Conservation (phyloP, 2,797 vertebrate genomes). For the Lepilemur ruficaudatus region DNA sequence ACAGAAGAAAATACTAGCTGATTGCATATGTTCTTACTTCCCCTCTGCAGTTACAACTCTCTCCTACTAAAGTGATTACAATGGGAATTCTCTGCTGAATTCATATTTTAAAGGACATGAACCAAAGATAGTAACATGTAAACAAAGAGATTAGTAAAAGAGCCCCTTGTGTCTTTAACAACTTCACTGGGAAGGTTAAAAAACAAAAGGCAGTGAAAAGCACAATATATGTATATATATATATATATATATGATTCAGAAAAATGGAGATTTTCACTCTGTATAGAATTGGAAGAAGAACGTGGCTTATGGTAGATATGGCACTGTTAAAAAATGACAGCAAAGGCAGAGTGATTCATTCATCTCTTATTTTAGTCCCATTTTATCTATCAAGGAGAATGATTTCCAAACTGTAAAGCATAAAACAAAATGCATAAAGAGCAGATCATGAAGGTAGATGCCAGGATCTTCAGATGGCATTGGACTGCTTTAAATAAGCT, state of each 20-base stretch:
- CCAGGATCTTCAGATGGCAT: constrained; percentile 12
- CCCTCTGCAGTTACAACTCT: neutral
- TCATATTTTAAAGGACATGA: neutral
- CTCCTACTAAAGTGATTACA: neutral
- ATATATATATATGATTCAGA: neutral
- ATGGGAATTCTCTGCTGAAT: neutral
- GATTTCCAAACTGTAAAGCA: constrained; percentile 43
- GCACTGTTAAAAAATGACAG: constrained; percentile 11
- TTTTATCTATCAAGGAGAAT: constrained; percentile 51
- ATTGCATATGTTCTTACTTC: neutral
- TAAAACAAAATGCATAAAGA: constrained; percentile 47
- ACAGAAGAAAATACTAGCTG: neutral
- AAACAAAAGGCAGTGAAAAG: neutral
- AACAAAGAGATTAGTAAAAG: neutral
- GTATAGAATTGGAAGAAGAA: neutral
- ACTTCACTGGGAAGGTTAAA: neutral
- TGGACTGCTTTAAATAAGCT: constrained; percentile 32
- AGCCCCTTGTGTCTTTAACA: neutral
- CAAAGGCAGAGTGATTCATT: constrained; percentile 3
- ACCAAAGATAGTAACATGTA: neutral
- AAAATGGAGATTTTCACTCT: constrained; percentile 32
- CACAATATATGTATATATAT: too few relatives aligned
- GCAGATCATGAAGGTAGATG: constrained; percentile 18
- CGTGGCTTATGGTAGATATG: neutral
- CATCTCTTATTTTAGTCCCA: constrained; percentile 29